Evolutionary conservation across 2,797 vertebrate species (phyloP), one percentile per base, ranked within the genome.

Genomic region (Botia almorhae): DNA sequence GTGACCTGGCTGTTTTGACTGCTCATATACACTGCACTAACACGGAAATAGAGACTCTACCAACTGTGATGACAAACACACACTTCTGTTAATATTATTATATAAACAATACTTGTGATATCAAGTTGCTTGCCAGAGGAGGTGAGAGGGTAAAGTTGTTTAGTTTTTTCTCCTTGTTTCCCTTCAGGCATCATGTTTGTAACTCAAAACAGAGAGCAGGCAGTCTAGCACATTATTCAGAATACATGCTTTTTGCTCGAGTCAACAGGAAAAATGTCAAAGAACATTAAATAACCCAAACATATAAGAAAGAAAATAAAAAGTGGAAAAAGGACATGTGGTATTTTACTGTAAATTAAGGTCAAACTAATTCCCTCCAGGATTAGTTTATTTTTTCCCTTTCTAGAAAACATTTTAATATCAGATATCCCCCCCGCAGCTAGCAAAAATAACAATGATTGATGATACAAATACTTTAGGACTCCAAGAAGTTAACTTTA

Each of bases 41-140:
- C 50, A 48, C 61, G 33, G 78, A 84, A 85, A 82, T 61, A 17
- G 67, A 74, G 74, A 82, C 8, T 74, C 19, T 85, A 86, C 84
- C 87, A 88, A 81, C 81, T 85, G 80, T 83, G 81, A 84, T 84
- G 76, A 85, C 60, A 75, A 80, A 71, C 58, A 78, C 65, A 84
- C 51, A 70, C 78, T 83, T 61, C 74, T 78, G 80, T 61, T 79
- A 60, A 5, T 81, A 74, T 86, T 87, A 88, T 87, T 89, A 7
- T 72, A 78, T 88, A 87, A 90, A 87, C 87, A 80, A 81, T 85
- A 86, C 87, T 86, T 89, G 88, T 87, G 84, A 83, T 85, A 73
- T 80, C 78, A 83, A 79, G 85, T 82, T 51, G 73, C 82, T 74
- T 48, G 81, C 87, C 82, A 85, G 82, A 85, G 82, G 72, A 65